A percentile compares a stretch with the other conserved stretches of the same genome.
These are phyloP conservation scores for Itoplectis maculator DNA, from an alignment of 2,888 invertebrate species.

Conservation along the genomic window DNA sequence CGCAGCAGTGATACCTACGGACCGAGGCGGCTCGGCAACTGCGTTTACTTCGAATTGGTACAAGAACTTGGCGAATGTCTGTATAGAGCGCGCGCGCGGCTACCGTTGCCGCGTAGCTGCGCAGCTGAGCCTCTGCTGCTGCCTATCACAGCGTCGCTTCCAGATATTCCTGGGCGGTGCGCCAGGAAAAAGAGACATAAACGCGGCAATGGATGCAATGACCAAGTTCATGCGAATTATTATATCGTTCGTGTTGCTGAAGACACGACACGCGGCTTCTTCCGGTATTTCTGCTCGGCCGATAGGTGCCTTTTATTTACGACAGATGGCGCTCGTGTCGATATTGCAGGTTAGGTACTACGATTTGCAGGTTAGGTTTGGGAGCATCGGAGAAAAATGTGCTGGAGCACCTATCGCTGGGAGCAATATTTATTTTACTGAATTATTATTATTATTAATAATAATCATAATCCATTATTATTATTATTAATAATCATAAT, in stretches of 20 bases:
- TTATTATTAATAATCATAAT: too few species aligned
- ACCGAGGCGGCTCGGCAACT: conserved; percentile 45
- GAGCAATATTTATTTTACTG: too few species aligned
- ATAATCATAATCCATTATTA: too few species aligned
- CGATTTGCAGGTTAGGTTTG: background rate
- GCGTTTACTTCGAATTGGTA: conserved; percentile 60
- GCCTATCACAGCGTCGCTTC: conserved; percentile 26
- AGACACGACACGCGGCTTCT: background rate
- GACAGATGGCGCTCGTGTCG: background rate
- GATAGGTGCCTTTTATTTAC: background rate
- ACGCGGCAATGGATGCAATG: background rate
- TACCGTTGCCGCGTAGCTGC: conserved; percentile 44
- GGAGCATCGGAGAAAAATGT: too few species aligned
- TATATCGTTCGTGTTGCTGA: conserved; percentile 25
- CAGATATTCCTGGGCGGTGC: conserved; percentile 14
- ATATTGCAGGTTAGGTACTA: background rate
- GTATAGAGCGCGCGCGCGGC: conserved; percentile 15
- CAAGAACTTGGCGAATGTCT: conserved; percentile 60
- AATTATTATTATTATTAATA: too few species aligned
- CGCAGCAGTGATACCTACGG: conserved; percentile 38
- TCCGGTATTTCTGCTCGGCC: conserved; percentile 13
- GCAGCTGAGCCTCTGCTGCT: conserved; percentile 17
- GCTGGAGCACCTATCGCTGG: too few species aligned
- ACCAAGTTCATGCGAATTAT: background rate
- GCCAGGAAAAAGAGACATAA: conserved; percentile 7